phyloP scores from a whole-genome alignment of 2,888 invertebrate genomes.

The Trachelus iudaicus region DNA sequence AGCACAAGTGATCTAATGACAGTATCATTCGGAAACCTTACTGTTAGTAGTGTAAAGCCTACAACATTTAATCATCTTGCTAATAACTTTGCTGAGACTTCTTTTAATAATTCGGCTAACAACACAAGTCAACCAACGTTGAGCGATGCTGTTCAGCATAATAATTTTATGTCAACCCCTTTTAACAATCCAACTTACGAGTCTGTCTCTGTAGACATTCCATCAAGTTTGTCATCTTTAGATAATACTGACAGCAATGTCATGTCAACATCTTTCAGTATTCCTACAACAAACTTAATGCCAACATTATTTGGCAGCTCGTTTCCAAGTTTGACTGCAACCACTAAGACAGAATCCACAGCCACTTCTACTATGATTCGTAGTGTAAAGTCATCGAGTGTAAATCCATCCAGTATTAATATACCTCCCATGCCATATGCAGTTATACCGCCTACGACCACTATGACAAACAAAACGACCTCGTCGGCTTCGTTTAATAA shows the following conservation, averaged over 20 bases:
- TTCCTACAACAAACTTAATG: constrained; percentile 19
- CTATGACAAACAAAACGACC: constrained; percentile 4
- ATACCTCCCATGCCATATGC: constrained; percentile 19
- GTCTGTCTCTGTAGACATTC: constrained; percentile 36
- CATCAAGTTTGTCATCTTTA: constrained; percentile 33
- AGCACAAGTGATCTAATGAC: constrained; percentile 39
- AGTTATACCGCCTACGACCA: constrained; percentile 17
- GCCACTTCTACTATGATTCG: constrained; percentile 18
- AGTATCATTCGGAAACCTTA: constrained; percentile 40
- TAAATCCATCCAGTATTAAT: constrained; percentile 1
- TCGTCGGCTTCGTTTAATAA: constrained; percentile 1
- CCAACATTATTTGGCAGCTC: background rate
- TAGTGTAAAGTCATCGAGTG: constrained; percentile 14
- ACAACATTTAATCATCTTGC: constrained; percentile 27
- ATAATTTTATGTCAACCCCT: constrained; percentile 42
- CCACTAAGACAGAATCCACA: background rate
- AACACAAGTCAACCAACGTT: constrained; percentile 23
- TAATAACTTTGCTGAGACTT: constrained; percentile 8
- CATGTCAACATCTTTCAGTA: constrained; percentile 56
- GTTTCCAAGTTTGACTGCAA: background rate
- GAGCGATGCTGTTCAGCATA: constrained; percentile 24
- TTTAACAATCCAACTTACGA: constrained; percentile 43
- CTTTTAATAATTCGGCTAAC: constrained; percentile 6
- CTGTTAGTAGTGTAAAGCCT: constrained; percentile 3
- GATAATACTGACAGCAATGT: constrained; percentile 45